phyloP scores from a whole-genome alignment of 2,888 invertebrate species.

The Drosophila anceps region DNA sequence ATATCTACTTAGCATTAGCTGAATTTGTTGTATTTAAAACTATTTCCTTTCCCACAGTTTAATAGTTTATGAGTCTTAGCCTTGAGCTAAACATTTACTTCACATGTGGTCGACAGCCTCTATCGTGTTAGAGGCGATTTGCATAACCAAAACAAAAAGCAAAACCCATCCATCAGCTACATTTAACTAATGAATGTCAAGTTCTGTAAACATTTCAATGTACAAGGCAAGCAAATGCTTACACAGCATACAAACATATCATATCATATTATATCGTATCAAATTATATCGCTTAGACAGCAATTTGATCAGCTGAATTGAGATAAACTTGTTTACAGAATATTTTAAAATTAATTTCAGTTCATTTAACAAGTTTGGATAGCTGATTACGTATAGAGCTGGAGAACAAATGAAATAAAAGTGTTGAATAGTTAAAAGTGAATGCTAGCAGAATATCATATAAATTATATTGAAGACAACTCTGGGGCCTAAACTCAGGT shows the following conservation, averaged over 20 bases:
- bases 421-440: not conserved
- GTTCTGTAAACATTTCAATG: slow-evolving; percentile 18
- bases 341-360: slow-evolving; percentile 35
- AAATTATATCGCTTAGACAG: slow-evolving; percentile 1
- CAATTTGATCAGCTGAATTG: slow-evolving; percentile 22
- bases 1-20: not conserved
- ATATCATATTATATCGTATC: slow-evolving; percentile 17
- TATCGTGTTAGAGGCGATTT: slow-evolving; percentile 23
- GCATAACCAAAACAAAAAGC: slow-evolving; percentile 1
- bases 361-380: slow-evolving; percentile 35
- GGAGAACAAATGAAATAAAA: not conserved
- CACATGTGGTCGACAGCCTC: slow-evolving; percentile 10
- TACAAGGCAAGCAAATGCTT: slow-evolving; percentile 38
- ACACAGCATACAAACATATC: slow-evolving; percentile 15
- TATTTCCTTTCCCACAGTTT: not conserved
- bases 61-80: not conserved
- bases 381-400: slow-evolving; percentile 9
- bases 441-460: not conserved
- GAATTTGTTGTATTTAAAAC: not conserved
- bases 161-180: slow-evolving; percentile 29
- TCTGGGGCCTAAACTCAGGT: not conserved
- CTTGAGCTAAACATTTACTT: slow-evolving; percentile 3
- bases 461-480: not conserved
- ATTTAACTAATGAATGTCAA: slow-evolving; percentile 35
- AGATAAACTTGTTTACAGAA: slow-evolving; percentile 38